These are phyloP conservation scores for Trichosurus vulpecula DNA, from an alignment of 2,797 vertebrate genomes.

Conservation along the genomic window DNA sequence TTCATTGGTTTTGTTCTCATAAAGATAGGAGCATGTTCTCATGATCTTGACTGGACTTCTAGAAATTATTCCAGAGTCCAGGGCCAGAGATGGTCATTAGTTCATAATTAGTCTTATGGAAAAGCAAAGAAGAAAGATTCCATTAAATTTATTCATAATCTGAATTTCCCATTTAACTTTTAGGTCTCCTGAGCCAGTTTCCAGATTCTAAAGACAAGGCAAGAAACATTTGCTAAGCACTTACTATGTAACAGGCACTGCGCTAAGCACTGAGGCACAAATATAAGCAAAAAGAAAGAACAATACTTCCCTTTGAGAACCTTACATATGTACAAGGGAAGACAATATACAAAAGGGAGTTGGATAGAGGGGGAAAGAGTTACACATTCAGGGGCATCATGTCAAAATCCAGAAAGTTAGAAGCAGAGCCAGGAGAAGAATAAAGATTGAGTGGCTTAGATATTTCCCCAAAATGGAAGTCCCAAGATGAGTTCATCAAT, in stretches of 20 bases:
- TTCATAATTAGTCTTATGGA: not conserved
- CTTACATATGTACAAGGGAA: not conserved
- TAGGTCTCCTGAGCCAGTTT: not conserved
- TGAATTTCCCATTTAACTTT: not conserved
- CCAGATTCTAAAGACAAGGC: not conserved
- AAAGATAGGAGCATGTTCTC: not conserved
- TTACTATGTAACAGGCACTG: not conserved
- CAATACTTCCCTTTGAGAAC: not conserved
- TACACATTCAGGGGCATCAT: not conserved
- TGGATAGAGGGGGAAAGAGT: not conserved
- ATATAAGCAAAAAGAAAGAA: not conserved
- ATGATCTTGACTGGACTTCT: not conserved
- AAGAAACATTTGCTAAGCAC: not conserved
- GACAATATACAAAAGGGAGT: not conserved
- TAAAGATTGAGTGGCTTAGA: not conserved
- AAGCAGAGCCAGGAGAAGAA: not conserved
- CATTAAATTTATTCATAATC: not conserved
- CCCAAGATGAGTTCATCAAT: not conserved
- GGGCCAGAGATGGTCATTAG: not conserved
- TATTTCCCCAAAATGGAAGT: not conserved
- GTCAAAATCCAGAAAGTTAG: not conserved
- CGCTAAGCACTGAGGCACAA: not conserved
- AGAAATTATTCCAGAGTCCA: not conserved
- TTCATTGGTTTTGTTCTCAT: not conserved
- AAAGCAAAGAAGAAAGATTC: not conserved